Evolutionary conservation across 2,888 invertebrate species (phyloP), one percentile per base, ranked within the genome.

Genomic region (Ophioninae sp.): DNA sequence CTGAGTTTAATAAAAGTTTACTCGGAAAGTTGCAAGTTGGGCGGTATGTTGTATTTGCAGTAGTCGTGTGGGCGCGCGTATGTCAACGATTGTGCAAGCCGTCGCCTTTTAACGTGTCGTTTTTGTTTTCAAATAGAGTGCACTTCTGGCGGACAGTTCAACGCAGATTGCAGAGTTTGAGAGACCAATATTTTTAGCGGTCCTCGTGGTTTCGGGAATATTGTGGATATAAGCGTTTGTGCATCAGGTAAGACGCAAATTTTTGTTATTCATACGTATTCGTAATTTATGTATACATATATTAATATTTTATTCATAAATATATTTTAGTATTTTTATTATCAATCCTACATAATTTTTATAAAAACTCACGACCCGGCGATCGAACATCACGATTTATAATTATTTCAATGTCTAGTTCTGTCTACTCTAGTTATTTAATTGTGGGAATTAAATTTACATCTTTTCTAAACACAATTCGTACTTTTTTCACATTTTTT

Each of bases 1-100:
- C 50, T 30, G 69, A 30, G 44, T 23, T 17, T 62, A 77, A 77
- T 69, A 77, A 39, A 82, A 72, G 62, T 76, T 79, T 75, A 69
- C 75, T 62, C 70, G 41, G 64, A n/a, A 67, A 76, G 59, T 59
- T 6, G 21, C 44, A 30, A 41, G 57, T 68, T 59, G 41, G 56
- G 1, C 30, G n/a, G 10, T 50, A 61, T 50, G 59, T 21, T 21
- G 67, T 74, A 74, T 50, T 50, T 56, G 74, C 67, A 80, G 76
- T 80, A 61, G 44, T 17, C 72, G 56, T 57, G 62, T 23, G 23
- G 57, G 62, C 76, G 72, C 76, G 68, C 80, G 62, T 23, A 68
- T 57, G 70, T 73, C 70, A 44, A 20, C 62, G 20, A 62, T 68
- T 70, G 56, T 57, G 76, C 44, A 13, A 64, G 64, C 39, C 2